Conservation (phyloP, 2,797 vertebrate genomes). For the Dromococcyx pavoninus region DNA sequence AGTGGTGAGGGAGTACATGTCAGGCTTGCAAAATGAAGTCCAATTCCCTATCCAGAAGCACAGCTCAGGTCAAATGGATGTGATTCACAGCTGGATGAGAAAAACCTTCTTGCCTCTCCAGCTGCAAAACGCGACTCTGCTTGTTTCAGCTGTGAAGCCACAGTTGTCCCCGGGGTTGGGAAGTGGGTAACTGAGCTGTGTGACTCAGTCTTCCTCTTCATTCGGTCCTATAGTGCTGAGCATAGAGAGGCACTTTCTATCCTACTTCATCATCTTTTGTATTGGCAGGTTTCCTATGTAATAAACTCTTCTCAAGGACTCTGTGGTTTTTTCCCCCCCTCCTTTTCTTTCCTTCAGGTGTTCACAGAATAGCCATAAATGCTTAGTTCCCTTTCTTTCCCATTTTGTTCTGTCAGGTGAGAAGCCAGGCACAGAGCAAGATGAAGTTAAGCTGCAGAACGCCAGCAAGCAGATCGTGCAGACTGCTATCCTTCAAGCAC, state of each 20-base stretch:
- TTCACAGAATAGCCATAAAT: neutral
- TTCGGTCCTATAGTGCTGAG: neutral
- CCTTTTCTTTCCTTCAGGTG: neutral
- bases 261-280: neutral
- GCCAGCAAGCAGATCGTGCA: constrained; percentile 82
- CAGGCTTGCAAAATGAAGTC: neutral
- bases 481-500: constrained; percentile 76
- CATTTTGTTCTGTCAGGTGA: constrained; percentile 64
- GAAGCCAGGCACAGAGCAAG: constrained; percentile 70
- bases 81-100: neutral
- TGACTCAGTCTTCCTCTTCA: neutral
- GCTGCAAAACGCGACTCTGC: neutral
- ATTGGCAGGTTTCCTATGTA: neutral
- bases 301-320: neutral
- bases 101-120: neutral
- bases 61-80: neutral
- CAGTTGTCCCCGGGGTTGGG: neutral
- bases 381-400: neutral
- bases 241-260: neutral
- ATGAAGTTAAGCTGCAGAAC: constrained; percentile 78
- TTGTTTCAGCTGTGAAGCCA: neutral
- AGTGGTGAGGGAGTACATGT: neutral
- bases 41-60: neutral
- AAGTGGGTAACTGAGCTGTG: neutral
- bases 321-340: neutral